A percentile compares a stretch with the other conserved stretches of the same genome.
These are phyloP conservation scores for Alviniconcha marisindica DNA, from an alignment of 1,140 invertebrate genomes.

Conservation along the genomic window DNA sequence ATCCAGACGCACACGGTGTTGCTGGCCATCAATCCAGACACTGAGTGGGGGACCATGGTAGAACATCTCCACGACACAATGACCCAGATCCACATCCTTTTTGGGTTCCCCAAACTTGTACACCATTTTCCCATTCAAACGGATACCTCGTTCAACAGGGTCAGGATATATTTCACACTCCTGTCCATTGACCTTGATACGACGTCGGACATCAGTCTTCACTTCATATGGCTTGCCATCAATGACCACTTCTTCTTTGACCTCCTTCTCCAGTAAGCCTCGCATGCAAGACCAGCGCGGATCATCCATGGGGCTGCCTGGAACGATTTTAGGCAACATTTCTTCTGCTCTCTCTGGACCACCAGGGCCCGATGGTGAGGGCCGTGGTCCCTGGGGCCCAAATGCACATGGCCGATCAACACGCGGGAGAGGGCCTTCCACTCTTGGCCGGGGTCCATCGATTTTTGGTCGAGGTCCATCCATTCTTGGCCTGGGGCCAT, in stretches of 20 bases:
- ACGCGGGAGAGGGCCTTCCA: conserved; percentile 5
- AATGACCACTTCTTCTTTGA: conserved; percentile 69
- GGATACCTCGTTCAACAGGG: conserved; percentile 60
- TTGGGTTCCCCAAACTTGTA: conserved; percentile 73
- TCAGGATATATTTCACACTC: conserved; percentile 61
- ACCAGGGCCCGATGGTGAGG: background rate
- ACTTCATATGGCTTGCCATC: conserved; percentile 69
- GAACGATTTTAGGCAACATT: conserved; percentile 19
- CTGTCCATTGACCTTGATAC: conserved; percentile 52
- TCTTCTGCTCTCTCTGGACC: background rate
- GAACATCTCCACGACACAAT: conserved; percentile 60
- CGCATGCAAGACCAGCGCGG: conserved; percentile 53
- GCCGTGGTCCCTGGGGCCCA: background rate
- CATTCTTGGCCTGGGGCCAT: conserved; percentile 16
- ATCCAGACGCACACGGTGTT: conserved; percentile 70
- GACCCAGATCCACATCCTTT: conserved; percentile 60
- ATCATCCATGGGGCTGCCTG: conserved; percentile 44
- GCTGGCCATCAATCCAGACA: conserved; percentile 72
- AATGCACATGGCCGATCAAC: background rate
- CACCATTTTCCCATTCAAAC: conserved; percentile 59
- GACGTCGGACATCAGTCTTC: conserved; percentile 58
- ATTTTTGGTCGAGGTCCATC: conserved; percentile 23
- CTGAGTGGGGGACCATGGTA: conserved; percentile 67
- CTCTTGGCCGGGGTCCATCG: background rate
- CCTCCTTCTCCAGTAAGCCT: conserved; percentile 44